Conservation (phyloP, 1,140 invertebrate species). For the Streblospio benedicti region DNA sequence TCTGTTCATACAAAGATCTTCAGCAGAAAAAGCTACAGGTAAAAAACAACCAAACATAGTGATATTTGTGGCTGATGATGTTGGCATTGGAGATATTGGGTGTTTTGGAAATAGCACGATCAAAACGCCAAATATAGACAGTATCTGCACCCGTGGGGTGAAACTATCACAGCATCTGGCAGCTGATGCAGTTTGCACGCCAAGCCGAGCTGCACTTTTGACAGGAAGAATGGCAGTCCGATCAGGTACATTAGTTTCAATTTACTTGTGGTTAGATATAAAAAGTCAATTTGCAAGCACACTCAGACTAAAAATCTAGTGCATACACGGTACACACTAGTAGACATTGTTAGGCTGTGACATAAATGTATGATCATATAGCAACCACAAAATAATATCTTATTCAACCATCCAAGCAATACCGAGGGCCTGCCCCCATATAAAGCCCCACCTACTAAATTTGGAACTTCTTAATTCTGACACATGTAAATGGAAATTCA, state of each 20-base stretch:
- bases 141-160: constrained; percentile 26
- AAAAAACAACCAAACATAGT: constrained; percentile 41
- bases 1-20: too few relatives aligned
- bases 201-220: constrained; percentile 36
- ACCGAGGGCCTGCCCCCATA: not conserved
- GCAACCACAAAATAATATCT: constrained; percentile 14
- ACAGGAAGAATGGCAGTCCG: constrained; percentile 37
- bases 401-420: constrained; percentile 11
- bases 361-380: not conserved
- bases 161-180: constrained; percentile 33
- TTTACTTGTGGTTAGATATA: not conserved
- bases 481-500: too few relatives aligned
- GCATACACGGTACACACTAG: too few relatives aligned
- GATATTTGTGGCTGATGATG: constrained; percentile 37
- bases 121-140: constrained; percentile 38
- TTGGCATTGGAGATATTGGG: constrained; percentile 38
- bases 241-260: constrained; percentile 21
- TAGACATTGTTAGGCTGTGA: too few relatives aligned
- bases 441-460: too few relatives aligned
- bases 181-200: constrained; percentile 38
- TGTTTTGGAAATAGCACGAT: constrained; percentile 37
- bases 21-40: too few relatives aligned
- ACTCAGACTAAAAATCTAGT: too few relatives aligned
- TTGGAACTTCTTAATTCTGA: too few relatives aligned
- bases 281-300: not conserved